These are phyloP conservation scores for Drosophila ananassae DNA, from an alignment of 1,140 invertebrate species.

Conservation along the genomic window DNA sequence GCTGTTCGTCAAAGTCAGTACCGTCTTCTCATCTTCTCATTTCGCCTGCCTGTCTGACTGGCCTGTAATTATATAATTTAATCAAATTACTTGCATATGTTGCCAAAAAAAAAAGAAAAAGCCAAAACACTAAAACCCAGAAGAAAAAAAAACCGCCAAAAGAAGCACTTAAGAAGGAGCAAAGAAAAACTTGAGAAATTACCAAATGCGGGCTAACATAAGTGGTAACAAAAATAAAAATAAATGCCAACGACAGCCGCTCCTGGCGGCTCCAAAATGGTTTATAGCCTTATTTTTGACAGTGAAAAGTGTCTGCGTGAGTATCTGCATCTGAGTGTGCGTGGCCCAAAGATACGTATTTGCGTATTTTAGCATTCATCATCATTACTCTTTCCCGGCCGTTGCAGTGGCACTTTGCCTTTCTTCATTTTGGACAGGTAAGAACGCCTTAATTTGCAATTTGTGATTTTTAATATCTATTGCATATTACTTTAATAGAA, in stretches of 20 bases:
- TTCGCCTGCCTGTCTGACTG: constrained; percentile 37
- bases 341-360: constrained; percentile 73
- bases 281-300: constrained; percentile 75
- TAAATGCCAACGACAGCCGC: constrained; percentile 39
- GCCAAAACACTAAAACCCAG: constrained; percentile 26
- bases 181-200: constrained; percentile 44
- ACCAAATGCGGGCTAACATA: constrained; percentile 44
- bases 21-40: constrained; percentile 42
- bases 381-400: constrained; percentile 71
- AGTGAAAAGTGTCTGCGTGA: constrained; percentile 71
- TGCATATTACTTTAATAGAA: too few relatives aligned
- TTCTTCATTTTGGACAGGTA: constrained; percentile 22
- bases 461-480: not conserved
- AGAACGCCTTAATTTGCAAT: not conserved
- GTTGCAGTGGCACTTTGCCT: constrained; percentile 59
- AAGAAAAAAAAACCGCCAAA: constrained; percentile 10
- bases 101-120: constrained; percentile 68
- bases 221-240: constrained; percentile 53
- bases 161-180: constrained; percentile 32
- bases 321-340: constrained; percentile 28
- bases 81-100: constrained; percentile 83
- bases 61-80: constrained; percentile 82
- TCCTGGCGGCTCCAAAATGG: constrained; percentile 44
- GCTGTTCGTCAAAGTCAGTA: constrained; percentile 69
- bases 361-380: constrained; percentile 80